Evolutionary conservation across 2,888 invertebrate genomes (phyloP).

Genomic region (Thereva nobilitata): DNA sequence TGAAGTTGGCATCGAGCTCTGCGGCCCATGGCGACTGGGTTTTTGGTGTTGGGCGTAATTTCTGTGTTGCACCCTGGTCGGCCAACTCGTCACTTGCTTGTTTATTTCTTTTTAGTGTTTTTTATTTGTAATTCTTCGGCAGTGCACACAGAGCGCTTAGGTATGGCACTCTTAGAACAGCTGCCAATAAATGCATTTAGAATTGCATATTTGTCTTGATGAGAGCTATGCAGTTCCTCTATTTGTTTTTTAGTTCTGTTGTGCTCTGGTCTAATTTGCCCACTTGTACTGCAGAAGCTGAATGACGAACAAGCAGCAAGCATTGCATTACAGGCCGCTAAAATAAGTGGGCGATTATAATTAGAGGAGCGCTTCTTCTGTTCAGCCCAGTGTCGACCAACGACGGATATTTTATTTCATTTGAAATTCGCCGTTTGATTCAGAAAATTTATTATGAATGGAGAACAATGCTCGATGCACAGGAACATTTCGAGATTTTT

Average conservation of each 20-base stretch:
- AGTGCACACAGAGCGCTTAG: neutral
- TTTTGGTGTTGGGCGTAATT: conserved; percentile 22
- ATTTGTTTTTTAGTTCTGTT: neutral
- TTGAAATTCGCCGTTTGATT: conserved; percentile 5
- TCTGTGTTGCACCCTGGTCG: conserved; percentile 20
- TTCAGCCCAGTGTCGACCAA: no score
- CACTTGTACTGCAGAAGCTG: neutral
- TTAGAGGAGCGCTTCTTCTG: conserved; percentile 21
- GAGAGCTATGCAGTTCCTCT: conserved; percentile 20
- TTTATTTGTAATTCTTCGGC: neutral
- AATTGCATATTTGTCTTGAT: conserved; percentile 25
- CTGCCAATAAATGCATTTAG: conserved; percentile 38
- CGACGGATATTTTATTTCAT: conserved; percentile 2
- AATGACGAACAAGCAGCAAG: neutral
- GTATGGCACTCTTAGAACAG: conserved; percentile 4
- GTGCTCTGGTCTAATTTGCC: conserved; percentile 2
- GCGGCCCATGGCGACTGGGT: conserved; percentile 1
- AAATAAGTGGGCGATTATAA: conserved; percentile 33
- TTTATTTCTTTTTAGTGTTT: conserved; percentile 9
- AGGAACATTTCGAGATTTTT: no score
- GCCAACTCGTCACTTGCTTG: conserved; percentile 7
- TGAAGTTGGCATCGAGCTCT: conserved; percentile 32
- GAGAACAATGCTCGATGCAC: neutral
- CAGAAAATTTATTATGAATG: conserved; percentile 19
- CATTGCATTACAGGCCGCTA: conserved; percentile 8